Conservation (phyloP, 2,888 invertebrate species). For the Adelphocoris suturalis region DNA sequence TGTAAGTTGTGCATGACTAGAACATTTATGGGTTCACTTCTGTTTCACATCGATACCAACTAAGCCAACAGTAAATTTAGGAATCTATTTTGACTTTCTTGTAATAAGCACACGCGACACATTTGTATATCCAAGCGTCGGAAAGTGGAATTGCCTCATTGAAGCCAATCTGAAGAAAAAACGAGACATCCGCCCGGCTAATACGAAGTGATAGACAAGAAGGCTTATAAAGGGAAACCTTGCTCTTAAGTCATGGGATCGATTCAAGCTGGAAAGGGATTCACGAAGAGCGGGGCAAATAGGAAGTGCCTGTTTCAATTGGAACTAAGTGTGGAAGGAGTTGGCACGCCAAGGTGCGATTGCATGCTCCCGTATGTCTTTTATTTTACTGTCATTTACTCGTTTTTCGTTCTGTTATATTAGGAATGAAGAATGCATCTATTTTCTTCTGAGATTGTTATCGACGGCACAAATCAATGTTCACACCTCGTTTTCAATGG, state of each 20-base stretch:
- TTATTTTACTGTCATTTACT: background rate
- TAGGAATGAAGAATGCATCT: no score
- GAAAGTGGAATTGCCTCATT: conserved; percentile 14
- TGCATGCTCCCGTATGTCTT: conserved; percentile 17
- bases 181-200: background rate
- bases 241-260: conserved; percentile 17
- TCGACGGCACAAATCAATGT: no score
- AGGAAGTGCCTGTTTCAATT: conserved; percentile 26
- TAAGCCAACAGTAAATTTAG: no score
- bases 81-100: no score
- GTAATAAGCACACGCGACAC: no score
- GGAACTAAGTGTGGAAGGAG: conserved; percentile 14
- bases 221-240: background rate
- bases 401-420: no score
- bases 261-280: conserved; percentile 11
- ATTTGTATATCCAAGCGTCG: background rate
- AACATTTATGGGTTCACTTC: no score
- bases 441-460: no score
- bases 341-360: conserved; percentile 34
- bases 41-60: no score
- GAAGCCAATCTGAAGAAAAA: background rate
- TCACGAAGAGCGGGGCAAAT: conserved; percentile 10
- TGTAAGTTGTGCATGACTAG: no score
- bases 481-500: no score
- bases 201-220: background rate